These are phyloP conservation scores for Spicauda simplicius DNA, from an alignment of 2,888 invertebrate genomes.

Conservation along the genomic window DNA sequence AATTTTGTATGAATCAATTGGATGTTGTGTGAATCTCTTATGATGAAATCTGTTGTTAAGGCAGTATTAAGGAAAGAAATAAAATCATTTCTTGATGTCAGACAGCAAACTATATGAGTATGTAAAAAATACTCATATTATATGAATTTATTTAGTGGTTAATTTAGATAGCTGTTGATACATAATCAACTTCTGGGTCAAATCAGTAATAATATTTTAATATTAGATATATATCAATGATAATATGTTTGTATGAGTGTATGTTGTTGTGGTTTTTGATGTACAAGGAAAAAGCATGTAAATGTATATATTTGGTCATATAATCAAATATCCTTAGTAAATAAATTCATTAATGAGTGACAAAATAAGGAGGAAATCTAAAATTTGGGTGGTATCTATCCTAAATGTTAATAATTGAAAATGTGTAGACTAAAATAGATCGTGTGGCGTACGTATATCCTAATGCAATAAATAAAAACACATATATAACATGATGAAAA, in stretches of 20 bases:
- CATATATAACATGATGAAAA: conserved; percentile 16
- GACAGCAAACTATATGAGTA: too few relatives aligned
- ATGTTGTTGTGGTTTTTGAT: not conserved
- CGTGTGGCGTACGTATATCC: not conserved
- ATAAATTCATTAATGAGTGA: not conserved
- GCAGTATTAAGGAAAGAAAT: not conserved
- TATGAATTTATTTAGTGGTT: too few relatives aligned
- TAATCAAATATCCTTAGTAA: not conserved
- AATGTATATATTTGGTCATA: not conserved
- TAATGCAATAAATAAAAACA: conserved; percentile 24
- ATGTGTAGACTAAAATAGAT: not conserved
- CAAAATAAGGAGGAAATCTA: not conserved
- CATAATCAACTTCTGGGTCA: not conserved
- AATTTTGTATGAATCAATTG: conserved; percentile 62
- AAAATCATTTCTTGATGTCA: too few relatives aligned
- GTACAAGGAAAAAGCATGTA: not conserved
- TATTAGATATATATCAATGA: not conserved
- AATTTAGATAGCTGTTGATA: too few relatives aligned
- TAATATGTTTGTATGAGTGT: not conserved
- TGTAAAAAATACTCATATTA: too few relatives aligned
- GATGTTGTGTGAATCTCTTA: conserved; percentile 3
- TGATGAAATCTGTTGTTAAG: not conserved
- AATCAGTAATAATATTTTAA: not conserved
- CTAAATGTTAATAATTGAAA: not conserved
- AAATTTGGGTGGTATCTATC: not conserved